These are phyloP conservation scores for Hepsetus odoe DNA, from an alignment of 2,113 vertebrate genomes.

Conservation along the genomic window DNA sequence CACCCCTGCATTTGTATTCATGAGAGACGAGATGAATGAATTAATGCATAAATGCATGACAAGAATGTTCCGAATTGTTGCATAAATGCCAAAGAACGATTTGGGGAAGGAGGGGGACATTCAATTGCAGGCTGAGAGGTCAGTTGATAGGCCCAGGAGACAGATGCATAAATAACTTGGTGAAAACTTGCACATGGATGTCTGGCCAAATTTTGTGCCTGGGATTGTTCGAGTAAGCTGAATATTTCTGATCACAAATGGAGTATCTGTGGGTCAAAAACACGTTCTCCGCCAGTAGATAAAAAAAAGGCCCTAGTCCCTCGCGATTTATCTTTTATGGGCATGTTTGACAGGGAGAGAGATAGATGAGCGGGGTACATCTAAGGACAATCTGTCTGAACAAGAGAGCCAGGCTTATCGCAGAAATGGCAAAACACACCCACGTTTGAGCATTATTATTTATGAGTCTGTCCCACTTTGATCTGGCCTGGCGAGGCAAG, in stretches of 20 bases:
- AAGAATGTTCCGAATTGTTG: slow-evolving; percentile 66
- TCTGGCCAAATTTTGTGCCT: neutral
- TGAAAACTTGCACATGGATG: neutral
- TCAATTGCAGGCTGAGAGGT: slow-evolving; percentile 48
- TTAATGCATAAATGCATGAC: slow-evolving; percentile 76
- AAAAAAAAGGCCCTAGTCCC: neutral
- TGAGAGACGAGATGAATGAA: slow-evolving; percentile 68
- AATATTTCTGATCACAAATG: neutral
- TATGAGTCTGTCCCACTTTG: slow-evolving; percentile 67
- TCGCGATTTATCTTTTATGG: neutral
- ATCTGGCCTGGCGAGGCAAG: slow-evolving; percentile 55
- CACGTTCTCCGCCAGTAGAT: neutral
- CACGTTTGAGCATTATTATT: slow-evolving; percentile 67
- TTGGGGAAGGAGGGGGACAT: slow-evolving; percentile 60
- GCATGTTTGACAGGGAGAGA: slow-evolving; percentile 52
- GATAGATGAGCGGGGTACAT: slow-evolving; percentile 62
- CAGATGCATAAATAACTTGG: slow-evolving; percentile 46
- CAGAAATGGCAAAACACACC: slow-evolving; percentile 48
- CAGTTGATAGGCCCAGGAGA: slow-evolving; percentile 48
- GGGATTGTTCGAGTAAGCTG: neutral
- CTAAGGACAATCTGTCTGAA: slow-evolving; percentile 63
- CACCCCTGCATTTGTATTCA: slow-evolving; percentile 72
- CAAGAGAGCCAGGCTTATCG: slow-evolving; percentile 65
- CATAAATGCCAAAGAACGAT: slow-evolving; percentile 73
- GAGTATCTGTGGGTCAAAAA: neutral